Base-by-base conservation (phyloP, 2,113 vertebrate genomes). In the Pachyramphus minor region DNA sequence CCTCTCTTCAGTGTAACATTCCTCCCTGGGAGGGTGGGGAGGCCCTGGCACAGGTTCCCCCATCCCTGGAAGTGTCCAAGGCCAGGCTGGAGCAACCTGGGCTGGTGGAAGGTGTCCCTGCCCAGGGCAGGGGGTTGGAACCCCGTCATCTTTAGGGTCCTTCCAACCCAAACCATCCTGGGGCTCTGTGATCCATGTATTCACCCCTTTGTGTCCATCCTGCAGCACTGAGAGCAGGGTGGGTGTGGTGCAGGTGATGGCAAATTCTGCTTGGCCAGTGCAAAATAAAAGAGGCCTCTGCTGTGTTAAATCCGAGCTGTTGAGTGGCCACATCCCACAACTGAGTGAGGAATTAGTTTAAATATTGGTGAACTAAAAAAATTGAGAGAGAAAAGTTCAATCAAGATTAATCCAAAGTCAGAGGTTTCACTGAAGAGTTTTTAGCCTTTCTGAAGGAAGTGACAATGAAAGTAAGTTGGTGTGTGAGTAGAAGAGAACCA, bases 81-180 rank as follows among this genome's bases (percentile, higher is more conserved):
- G 45, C 53, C 19, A 11, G 84, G 33, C 3, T 69, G 59, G n/a
- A 47, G 74, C 74, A 14, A 0, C 64, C 74, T 45, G 74, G 74
- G 8, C 0, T 2, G 2, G 1, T 37, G 45, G 17, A 3, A 35
- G 8, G 16, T 30, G n/a, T n/a, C n/a, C n/a, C n/a, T n/a, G n/a
- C n/a, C n/a, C n/a, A n/a, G n/a, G n/a, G n/a, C n/a, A n/a, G n/a
- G n/a, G n/a, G n/a, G n/a, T n/a, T n/a, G n/a, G n/a, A n/a, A n/a
- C n/a, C n/a, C n/a, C n/a, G n/a, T n/a, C n/a, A n/a, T n/a, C n/a
- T n/a, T n/a, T n/a, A n/a, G n/a, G n/a, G n/a, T n/a, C n/a, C n/a
- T n/a, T n/a, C n/a, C n/a, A n/a, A n/a, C n/a, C n/a, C n/a, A n/a
- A n/a, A n/a, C n/a, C n/a, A n/a, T n/a, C n/a, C n/a, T n/a, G n/a